A percentile compares a stretch with the other conserved stretches of the same genome.
These are phyloP conservation scores for Eonycteris spelaea DNA, from an alignment of 2,113 vertebrate genomes.

Conservation along the genomic window DNA sequence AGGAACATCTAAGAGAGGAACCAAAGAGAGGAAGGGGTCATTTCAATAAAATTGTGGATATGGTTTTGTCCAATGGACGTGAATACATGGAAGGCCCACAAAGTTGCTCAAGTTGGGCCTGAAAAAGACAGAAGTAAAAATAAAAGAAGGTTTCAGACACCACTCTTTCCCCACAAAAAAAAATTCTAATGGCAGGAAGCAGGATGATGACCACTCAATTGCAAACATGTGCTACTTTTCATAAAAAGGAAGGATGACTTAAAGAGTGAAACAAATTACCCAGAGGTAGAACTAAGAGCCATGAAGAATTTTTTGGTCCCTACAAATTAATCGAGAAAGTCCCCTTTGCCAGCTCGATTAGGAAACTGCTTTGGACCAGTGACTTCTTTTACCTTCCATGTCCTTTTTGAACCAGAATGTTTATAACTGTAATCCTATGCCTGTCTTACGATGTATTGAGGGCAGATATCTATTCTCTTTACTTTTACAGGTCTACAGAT, in stretches of 20 bases:
- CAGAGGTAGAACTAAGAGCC: background rate
- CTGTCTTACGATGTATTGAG: background rate
- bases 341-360: background rate
- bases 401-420: background rate
- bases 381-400: background rate
- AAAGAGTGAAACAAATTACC: background rate
- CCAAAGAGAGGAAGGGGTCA: background rate
- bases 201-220: background rate
- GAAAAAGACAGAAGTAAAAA: background rate
- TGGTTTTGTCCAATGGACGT: background rate
- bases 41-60: background rate
- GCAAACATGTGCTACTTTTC: background rate
- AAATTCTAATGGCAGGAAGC: background rate
- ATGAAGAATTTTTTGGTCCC: background rate
- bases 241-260: background rate
- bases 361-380: background rate
- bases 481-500: background rate
- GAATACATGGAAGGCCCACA: background rate
- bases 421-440: background rate
- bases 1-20: background rate
- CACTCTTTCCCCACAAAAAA: fast-evolving
- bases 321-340: background rate
- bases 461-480: background rate
- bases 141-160: background rate
- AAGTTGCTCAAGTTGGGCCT: background rate